phyloP scores from a whole-genome alignment of 2,888 invertebrate species.

The Ormyrus pomaceus region DNA sequence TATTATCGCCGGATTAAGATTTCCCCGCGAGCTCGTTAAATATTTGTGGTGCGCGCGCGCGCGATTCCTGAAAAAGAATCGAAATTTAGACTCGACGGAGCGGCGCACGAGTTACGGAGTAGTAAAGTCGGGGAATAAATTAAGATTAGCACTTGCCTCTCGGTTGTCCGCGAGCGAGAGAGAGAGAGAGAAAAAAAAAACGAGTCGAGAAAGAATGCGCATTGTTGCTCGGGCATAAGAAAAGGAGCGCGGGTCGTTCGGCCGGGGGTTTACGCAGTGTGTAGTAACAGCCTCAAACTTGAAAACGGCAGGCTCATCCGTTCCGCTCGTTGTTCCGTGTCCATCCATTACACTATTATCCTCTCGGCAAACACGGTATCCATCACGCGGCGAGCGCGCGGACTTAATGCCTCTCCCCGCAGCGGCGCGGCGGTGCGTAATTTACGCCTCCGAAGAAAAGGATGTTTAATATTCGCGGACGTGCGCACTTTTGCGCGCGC shows the following conservation, averaged over 20 bases:
- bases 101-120: constrained; percentile 18
- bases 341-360: constrained; percentile 73
- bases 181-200: neutral
- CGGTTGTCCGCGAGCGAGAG: neutral
- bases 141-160: too few species aligned
- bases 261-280: too few species aligned
- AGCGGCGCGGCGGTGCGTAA: constrained; percentile 51
- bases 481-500: constrained; percentile 22
- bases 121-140: too few species aligned
- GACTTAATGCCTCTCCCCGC: constrained; percentile 58
- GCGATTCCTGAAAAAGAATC: too few species aligned
- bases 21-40: neutral
- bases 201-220: neutral
- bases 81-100: neutral
- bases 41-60: too few species aligned
- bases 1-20: constrained; percentile 43
- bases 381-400: constrained; percentile 56
- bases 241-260: too few species aligned
- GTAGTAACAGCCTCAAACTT: constrained; percentile 33
- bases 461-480: constrained; percentile 55
- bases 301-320: constrained; percentile 61
- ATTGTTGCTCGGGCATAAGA: neutral
- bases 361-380: constrained; percentile 69
- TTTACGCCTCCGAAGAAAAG: constrained; percentile 58
- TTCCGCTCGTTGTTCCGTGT: constrained; percentile 68